Conservation (phyloP, 1,140 invertebrate species). For the Rhagoletis zephyria region DNA sequence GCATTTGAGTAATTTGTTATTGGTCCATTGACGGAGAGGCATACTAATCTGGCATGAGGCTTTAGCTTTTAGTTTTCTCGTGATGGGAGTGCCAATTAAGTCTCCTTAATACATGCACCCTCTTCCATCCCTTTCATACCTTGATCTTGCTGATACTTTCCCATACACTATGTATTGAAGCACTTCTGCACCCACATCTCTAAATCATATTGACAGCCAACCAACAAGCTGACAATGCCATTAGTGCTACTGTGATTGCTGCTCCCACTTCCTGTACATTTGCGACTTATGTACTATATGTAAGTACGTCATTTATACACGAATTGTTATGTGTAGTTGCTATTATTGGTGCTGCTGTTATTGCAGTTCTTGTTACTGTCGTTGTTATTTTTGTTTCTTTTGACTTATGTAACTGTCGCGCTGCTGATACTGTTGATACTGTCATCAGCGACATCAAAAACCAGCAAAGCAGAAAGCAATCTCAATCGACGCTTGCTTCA, state of each 20-base stretch:
- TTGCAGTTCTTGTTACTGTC: neutral
- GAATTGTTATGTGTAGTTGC: neutral
- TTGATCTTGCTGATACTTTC: too few relatives aligned
- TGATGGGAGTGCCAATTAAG: too few relatives aligned
- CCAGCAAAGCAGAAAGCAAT: neutral
- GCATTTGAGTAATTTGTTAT: too few relatives aligned
- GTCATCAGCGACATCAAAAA: constrained; percentile 8
- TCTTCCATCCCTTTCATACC: too few relatives aligned
- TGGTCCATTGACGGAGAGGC: too few relatives aligned
- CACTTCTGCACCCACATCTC: too few relatives aligned
- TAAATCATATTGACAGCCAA: neutral
- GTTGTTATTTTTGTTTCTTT: constrained; percentile 19
- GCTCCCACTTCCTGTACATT: neutral
- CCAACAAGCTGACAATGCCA: constrained; percentile 25
- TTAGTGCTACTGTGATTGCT: constrained; percentile 24
- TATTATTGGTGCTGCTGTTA: neutral
- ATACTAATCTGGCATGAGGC: too few relatives aligned
- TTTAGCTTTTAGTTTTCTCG: too few relatives aligned
- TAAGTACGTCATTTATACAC: neutral
- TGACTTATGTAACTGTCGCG: constrained; percentile 43
- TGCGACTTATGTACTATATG: neutral
- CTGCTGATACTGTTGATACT: neutral
- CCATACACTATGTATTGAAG: too few relatives aligned
- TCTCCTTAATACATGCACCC: too few relatives aligned
- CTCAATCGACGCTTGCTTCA: neutral